phyloP scores from a whole-genome alignment of 2,113 vertebrate species.

The Agelaius phoeniceus region DNA sequence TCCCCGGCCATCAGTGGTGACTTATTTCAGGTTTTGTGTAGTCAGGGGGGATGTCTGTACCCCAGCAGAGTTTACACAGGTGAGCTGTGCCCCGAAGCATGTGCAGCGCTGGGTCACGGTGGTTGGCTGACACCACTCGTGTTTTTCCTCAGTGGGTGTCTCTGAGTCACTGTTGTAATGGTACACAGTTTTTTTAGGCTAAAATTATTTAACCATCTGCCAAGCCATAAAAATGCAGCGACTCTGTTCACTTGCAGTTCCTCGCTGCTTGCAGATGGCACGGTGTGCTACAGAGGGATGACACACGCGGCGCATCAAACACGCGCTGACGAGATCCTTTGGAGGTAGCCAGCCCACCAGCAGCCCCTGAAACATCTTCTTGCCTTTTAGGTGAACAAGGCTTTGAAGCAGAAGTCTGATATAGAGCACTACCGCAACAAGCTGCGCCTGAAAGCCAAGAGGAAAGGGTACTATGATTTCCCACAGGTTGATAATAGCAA shows the following conservation, averaged over 20 bases:
- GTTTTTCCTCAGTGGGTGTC: slow-evolving; percentile 47
- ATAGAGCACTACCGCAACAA: slow-evolving; percentile 99
- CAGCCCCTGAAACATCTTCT: background rate
- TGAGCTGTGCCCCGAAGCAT: background rate
- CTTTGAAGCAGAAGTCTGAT: slow-evolving; percentile 97
- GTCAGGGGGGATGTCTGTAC: background rate
- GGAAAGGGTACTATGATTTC: slow-evolving; percentile 96
- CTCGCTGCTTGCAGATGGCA: slow-evolving; percentile 20
- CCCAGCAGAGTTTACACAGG: background rate
- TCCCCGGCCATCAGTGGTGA: background rate
- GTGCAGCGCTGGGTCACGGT: background rate
- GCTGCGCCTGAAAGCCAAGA: slow-evolving; percentile 94
- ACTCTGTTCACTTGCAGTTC: slow-evolving; percentile 66
- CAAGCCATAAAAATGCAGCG: slow-evolving; percentile 46
- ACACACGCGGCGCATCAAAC: background rate
- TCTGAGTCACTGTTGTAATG: slow-evolving; percentile 58
- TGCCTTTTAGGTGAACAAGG: slow-evolving; percentile 88
- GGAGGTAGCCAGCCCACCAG: background rate
- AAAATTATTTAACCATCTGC: slow-evolving; percentile 68
- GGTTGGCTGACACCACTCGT: background rate
- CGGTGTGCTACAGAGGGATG: background rate
- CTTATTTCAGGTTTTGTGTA: background rate
- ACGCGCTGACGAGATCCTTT: background rate
- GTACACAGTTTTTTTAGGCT: slow-evolving; percentile 19
- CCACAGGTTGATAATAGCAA: slow-evolving; percentile 81